phyloP scores from a whole-genome alignment of 2,888 invertebrate genomes.

The Acronicta aceris region DNA sequence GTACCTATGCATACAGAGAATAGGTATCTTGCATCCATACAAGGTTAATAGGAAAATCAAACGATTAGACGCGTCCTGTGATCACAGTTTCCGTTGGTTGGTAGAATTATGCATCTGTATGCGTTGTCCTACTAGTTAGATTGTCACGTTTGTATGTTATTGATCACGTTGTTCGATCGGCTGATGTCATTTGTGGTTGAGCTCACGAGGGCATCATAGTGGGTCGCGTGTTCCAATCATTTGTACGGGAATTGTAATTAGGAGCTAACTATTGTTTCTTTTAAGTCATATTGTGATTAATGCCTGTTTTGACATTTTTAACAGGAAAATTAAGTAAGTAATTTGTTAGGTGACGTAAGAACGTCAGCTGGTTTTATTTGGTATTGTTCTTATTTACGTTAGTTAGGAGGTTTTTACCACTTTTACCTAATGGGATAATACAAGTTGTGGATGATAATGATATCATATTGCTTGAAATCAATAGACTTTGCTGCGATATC shows the following conservation, averaged over 20 bases:
- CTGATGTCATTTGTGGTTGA: conserved; percentile 58
- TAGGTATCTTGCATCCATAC: neutral
- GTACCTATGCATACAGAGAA: too few relatives aligned
- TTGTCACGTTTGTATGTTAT: conserved; percentile 15
- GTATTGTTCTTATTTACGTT: neutral
- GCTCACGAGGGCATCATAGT: conserved; percentile 28
- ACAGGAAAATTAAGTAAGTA: too few relatives aligned
- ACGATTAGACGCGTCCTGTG: conserved; percentile 38
- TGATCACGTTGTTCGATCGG: conserved; percentile 55
- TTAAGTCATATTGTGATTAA: neutral
- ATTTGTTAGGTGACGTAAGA: neutral
- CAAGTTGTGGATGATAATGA: too few relatives aligned
- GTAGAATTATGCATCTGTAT: conserved; percentile 16
- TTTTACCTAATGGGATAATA: too few relatives aligned
- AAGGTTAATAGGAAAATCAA: conserved; percentile 26
- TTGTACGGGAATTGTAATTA: conserved; percentile 22
- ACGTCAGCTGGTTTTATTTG: neutral
- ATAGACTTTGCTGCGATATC: too few relatives aligned
- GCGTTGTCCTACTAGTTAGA: neutral
- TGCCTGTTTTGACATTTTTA: neutral
- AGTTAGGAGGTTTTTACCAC: too few relatives aligned
- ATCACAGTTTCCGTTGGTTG: conserved; percentile 38
- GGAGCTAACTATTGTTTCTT: conserved; percentile 1
- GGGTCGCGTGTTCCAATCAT: conserved; percentile 35
- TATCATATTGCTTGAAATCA: too few relatives aligned